Evolutionary conservation across 2,888 invertebrate genomes (phyloP), one percentile per base, ranked within the genome.

Genomic region (Gandaritis pyraliata): DNA sequence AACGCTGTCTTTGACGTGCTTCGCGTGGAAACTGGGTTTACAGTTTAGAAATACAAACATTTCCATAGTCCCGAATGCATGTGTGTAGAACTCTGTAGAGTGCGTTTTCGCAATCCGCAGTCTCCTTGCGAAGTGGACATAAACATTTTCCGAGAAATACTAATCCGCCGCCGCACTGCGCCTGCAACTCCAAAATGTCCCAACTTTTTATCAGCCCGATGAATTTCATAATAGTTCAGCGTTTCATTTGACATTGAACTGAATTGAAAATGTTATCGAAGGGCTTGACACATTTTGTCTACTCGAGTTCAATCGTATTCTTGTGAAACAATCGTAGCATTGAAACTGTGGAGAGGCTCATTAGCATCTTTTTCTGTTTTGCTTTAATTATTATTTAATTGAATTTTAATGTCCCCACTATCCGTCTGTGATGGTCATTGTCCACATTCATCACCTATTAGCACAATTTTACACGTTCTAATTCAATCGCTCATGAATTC

Each of bases 171-270:
- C 69, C 67, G 68, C 71, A 69, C 74, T 73, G 64, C 59, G 55
- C 48, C 69, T 70, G 55, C 63, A 56, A 68, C 65, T 73, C 65
- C 69, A 72, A 76, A 75, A 72, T 75, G 71, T 75, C 73, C 73
- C 72, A 73, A 76, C 75, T 71, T 70, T 73, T 81, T 82, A 83
- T 85, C 82, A 70, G 71, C 54, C 72, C 70, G 74, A 81, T 78
- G 74, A 84, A 87, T 88, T 88, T 86, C 88, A 86, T 86, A 83
- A 89, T 83, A 83, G 77, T 75, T 78, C 72, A 73, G 72, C 75
- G 77, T 82, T 76, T 71, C 73, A 73, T 81, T 76, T 86, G 87
- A 88, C 90, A 90, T 90, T 90, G 90, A 86, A 88, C 88, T 83
- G 81, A 88, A 88, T 88, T 84, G 76, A 83, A 83, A 77, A 76